Percentiles rank a stretch among this genome's conserved stretches.
Conservation (phyloP, 1,140 invertebrate species). For the Microplitis demolitor region DNA sequence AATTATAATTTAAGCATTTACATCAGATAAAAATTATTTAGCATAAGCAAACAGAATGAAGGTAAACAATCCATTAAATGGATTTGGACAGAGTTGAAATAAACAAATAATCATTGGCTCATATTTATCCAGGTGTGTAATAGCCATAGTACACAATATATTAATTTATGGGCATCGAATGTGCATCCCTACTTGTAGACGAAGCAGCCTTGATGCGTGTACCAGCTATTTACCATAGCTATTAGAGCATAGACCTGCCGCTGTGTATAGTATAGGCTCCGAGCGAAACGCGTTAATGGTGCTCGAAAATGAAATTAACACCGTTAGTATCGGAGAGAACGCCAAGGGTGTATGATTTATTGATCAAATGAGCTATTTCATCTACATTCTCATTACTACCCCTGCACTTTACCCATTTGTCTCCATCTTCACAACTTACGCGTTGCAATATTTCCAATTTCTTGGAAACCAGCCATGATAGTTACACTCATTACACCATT, state of each 20-base stretch:
- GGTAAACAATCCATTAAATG: no score
- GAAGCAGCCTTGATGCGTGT: not conserved
- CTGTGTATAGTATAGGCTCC: not conserved
- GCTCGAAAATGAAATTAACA: constrained; percentile 27
- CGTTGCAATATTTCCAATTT: no score
- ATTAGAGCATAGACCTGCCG: not conserved
- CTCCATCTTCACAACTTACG: not conserved
- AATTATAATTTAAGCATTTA: no score
- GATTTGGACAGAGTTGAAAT: not conserved
- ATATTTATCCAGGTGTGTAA: no score
- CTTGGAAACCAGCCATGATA: no score
- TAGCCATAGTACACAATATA: not conserved
- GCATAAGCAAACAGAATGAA: no score
- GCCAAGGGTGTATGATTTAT: not conserved
- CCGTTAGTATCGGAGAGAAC: not conserved
- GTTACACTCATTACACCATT: no score
- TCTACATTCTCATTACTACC: no score
- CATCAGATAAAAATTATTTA: no score
- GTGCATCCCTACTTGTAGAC: not conserved
- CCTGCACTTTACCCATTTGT: not conserved
- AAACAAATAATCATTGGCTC: no score
- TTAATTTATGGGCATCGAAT: no score
- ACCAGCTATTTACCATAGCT: constrained; percentile 3
- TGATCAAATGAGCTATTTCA: constrained; percentile 8
- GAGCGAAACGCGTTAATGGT: constrained; percentile 21